Base-by-base conservation (phyloP, 2,888 invertebrate genomes). In the Ferdinandea cuprea region DNA sequence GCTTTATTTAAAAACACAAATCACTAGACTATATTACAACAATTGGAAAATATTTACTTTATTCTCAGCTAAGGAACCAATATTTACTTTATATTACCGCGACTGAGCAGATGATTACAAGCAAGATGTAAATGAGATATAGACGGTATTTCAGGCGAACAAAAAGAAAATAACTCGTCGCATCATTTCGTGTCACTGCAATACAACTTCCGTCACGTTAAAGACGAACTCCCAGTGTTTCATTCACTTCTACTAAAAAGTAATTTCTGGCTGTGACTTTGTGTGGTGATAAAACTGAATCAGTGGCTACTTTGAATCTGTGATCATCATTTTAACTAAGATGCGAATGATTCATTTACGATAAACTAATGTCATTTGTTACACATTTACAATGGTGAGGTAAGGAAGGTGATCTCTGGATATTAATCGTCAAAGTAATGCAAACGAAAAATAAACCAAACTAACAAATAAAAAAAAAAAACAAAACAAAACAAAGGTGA, bases 321-420 rank as follows among this genome's bases (percentile, higher is more conserved):
- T 69, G 81, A 71, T 59, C 59, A 71, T 44, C 15, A n/a, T 9
- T 69, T 76, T 52, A 65, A 71, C 71, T n/a, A 77, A 15, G n/a
- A 50, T 50, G 58, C 19, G 8, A 48, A 58, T 83, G 78, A 83
- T n/a, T 83, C 83, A 83, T 63, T 30, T 9, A 25, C 40, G 25
- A 11, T 40, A 9, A 19, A 17, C 28, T 35, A 2, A 32, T 44
- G 5, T 19, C 30, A 35, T 68, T 65, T 69, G 58, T 37, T 63
- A 59, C 32, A 71, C 25, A 59, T 44, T 42, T 42, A 8, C 28
- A 11, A 25, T 25, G 25, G 25, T 25, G 25, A 3, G 2, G 5
- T 5, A 25, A 5, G 2, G 25, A 5, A 2, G 25, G 25, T 30
- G 19, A 13, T 59, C 59, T 50, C 69, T 65, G 80, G 76, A 81